Evolutionary conservation across 2,797 vertebrate genomes (phyloP), one percentile per base, ranked within the genome.

Genomic region (Sus cebifrons): DNA sequence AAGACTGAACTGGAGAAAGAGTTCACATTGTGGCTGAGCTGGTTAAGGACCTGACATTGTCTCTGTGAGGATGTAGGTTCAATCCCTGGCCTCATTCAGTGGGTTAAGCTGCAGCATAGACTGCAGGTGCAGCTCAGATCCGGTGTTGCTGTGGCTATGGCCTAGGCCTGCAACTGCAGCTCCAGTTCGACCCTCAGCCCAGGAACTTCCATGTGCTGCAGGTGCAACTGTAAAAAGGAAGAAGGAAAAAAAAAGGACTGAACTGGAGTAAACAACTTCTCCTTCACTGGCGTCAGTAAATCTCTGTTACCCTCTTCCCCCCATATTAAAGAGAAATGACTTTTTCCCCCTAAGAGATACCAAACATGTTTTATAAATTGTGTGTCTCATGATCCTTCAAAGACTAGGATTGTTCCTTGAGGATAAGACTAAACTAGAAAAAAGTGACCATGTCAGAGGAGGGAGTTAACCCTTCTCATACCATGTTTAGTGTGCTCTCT

Each of bases 361-460:
- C 75, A 67, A 77, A 60, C 54, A 54, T 23, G 25, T 92, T 86
- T 95, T 60, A 25, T 94, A 73, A 91, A 89, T 93, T 44, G n/a
- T 68, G 2, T 68, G 2, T 84, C 18, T 89, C 14, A 8, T 52
- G 23, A 44, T 77, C 68, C 54, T 74, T 97, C 9, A 96, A 56
- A 84, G 92, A 67, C 75, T 92, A 40, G 87, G 40, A 70, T 36
- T 74, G 15, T 82, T 95, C n/a, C 52, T 95, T 78, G 32, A 93
- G 27, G 36, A 71, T 44, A 92, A 9, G 15, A 87, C 64, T 91
- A 93, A 91, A 91, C 62, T 82, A 78, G 56, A 29, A 62, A 40
- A 85, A 81, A 65, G 10, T 73, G n/a, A 82, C 81, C 68, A 0
- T 18, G 27, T 86, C 71, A 52, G 60, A 40, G 49, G 75, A 87